Conservation (phyloP, 2,113 vertebrate genomes). For the Anoura caudifer region DNA sequence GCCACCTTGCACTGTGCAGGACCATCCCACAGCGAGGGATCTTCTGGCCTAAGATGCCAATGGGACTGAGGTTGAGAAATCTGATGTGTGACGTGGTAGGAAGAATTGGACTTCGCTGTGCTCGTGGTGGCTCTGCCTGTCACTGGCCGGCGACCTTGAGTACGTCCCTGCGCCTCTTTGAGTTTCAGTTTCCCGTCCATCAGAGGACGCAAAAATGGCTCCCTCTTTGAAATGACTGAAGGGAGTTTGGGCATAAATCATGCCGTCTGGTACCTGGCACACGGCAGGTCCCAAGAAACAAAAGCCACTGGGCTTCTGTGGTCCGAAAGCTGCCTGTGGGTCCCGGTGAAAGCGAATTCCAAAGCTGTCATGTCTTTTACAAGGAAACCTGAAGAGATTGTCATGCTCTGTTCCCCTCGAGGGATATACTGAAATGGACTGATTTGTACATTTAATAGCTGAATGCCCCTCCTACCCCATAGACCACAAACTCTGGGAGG, state of each 20-base stretch:
- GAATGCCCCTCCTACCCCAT: fast-evolving
- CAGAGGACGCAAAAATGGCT: neutral
- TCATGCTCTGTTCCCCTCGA: neutral
- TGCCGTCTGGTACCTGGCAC: neutral
- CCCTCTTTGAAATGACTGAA: neutral
- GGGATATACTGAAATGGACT: neutral
- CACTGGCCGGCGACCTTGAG: neutral
- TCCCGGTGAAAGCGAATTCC: neutral
- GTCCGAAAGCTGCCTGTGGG: neutral
- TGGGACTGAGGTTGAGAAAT: neutral
- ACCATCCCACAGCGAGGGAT: neutral
- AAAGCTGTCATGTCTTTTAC: neutral
- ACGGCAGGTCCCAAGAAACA: neutral
- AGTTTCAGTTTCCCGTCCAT: neutral
- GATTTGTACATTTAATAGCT: neutral
- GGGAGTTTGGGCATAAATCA: neutral
- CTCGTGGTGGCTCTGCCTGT: neutral
- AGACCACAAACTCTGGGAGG: neutral
- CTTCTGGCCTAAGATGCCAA: neutral
- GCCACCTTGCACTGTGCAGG: fast-evolving
- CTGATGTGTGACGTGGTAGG: neutral
- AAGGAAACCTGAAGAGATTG: neutral
- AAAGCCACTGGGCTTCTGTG: neutral
- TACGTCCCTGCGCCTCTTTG: neutral
- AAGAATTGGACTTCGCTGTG: neutral